A percentile compares a stretch with the other conserved stretches of the same genome.
These are phyloP conservation scores for Spodoptera exigua DNA, from an alignment of 2,888 invertebrate genomes.

Conservation along the genomic window DNA sequence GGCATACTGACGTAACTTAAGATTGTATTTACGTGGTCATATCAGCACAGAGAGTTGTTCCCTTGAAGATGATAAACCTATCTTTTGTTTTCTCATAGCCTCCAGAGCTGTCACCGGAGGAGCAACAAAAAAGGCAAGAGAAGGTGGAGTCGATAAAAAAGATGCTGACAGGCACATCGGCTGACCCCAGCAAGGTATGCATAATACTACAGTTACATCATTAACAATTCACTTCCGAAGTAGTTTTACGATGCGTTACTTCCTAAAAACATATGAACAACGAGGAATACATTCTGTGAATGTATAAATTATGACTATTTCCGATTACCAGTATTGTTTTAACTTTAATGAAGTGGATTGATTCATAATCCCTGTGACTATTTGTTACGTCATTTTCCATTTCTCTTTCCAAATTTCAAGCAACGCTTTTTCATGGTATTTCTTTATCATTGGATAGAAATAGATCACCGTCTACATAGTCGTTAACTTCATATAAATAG, in stretches of 20 bases:
- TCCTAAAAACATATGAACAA: constrained; percentile 44
- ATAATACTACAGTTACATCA: constrained; percentile 25
- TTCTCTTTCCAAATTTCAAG: constrained; percentile 26
- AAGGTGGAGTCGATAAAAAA: constrained; percentile 97
- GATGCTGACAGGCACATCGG: constrained; percentile 93
- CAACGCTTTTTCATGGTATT: constrained; percentile 47
- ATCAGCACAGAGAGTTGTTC: too few species aligned
- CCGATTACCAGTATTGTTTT: constrained; percentile 31
- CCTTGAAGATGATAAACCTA: background rate
- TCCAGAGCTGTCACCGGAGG: constrained; percentile 95
- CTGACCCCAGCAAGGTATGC: constrained; percentile 83
- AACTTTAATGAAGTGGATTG: constrained; percentile 20
- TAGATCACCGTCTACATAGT: constrained; percentile 26
- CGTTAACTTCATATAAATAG: constrained; percentile 7
- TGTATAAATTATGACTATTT: constrained; percentile 49
- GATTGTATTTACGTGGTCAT: too few species aligned
- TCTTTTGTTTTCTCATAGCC: constrained; percentile 79
- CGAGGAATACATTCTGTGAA: constrained; percentile 40
- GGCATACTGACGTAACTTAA: too few species aligned
- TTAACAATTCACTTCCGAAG: constrained; percentile 37
- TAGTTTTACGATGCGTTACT: constrained; percentile 45
- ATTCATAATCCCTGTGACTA: constrained; percentile 6
- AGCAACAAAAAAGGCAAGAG: constrained; percentile 94
- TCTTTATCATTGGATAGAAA: constrained; percentile 29
- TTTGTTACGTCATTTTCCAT: constrained; percentile 1